Evolutionary conservation across 2,888 invertebrate species (phyloP).

Genomic region (Ophion ventricosus): DNA sequence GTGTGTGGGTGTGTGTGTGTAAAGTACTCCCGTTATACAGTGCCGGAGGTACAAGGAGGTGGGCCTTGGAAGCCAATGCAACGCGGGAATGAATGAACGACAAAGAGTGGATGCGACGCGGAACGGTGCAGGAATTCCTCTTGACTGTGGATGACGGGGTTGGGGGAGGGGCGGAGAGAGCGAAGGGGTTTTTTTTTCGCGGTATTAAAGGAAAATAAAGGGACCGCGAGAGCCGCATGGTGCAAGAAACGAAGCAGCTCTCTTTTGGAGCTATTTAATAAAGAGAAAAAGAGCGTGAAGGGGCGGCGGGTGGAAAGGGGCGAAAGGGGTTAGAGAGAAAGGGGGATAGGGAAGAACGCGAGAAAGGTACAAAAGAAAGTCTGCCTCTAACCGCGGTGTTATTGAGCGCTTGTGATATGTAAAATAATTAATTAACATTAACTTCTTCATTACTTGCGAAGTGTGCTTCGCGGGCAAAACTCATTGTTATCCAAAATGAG

Average conservation of each 20-base stretch:
- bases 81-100: conserved; percentile 59
- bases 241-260: conserved; percentile 50
- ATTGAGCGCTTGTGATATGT: conserved; percentile 25
- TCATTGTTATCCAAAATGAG: background rate
- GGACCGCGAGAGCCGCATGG: conserved; percentile 54
- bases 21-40: background rate
- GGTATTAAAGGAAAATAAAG: conserved; percentile 54
- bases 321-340: background rate
- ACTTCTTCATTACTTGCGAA: conserved; percentile 3
- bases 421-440: conserved; percentile 48
- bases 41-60: conserved; percentile 40
- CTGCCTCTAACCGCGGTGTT: conserved; percentile 20
- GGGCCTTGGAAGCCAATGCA: conserved; percentile 55
- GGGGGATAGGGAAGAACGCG: conserved; percentile 37
- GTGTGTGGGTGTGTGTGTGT: background rate
- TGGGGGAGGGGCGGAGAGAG: conserved; percentile 31
- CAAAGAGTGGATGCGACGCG: conserved; percentile 39
- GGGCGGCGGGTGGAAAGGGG: background rate
- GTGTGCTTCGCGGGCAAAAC: background rate
- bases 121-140: conserved; percentile 36
- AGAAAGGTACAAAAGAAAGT: conserved; percentile 42
- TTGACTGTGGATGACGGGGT: conserved; percentile 50
- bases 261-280: conserved; percentile 47
- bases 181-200: no score
- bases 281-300: conserved; percentile 26